Base-by-base conservation (phyloP, 1,140 invertebrate genomes). In the Ceratina australensis region DNA sequence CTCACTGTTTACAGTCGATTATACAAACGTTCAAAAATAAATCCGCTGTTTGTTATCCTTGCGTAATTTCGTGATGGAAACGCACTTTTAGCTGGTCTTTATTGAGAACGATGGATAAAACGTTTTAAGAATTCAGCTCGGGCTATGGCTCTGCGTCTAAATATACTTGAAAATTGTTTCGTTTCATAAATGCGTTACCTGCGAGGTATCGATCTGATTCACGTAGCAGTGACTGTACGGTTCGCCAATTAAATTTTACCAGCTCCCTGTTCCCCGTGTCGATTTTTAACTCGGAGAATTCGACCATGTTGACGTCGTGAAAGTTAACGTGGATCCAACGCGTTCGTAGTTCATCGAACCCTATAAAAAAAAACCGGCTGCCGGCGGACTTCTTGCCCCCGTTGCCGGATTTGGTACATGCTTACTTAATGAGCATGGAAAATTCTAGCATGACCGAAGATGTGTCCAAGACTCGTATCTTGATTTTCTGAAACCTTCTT, bases 311-410 rank as follows among this genome's bases (percentile, higher is more conserved):
- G 60, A 86, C 82, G 33, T 42, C 33, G 86, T 81, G 86, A 86
- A 87, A 87, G 86, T 87, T 50, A 77, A 68, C 75, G 65, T 66
- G 72, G 66, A 77, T 80, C 77, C 60, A 80, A 63, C 80, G 72
- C 71, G 80, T 79, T 84, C 79, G 66, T 28, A 33, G 84, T 83
- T 87, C 86, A 72, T 81, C 82, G 86, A 86, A 86, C 86, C 68
- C 84, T 82, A 83, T 86, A 82, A 81, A 86, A 87, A 83, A 81
- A 83, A 87, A 87, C 83, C 83, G 68, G 72, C 79, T 49, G 72
- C 60, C 64, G 71, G 56, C 74, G 52, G 78, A 68, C 67, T 65
- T 71, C 16, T 80, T 72, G 52, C 78, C n/a, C 67, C 57, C 69
- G 68, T 50, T 54, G 15, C 63, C n/a, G 54, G n/a, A 63, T 64